Conservation (phyloP, 2,797 vertebrate genomes). For the Parauchenoglanis punctatus region DNA sequence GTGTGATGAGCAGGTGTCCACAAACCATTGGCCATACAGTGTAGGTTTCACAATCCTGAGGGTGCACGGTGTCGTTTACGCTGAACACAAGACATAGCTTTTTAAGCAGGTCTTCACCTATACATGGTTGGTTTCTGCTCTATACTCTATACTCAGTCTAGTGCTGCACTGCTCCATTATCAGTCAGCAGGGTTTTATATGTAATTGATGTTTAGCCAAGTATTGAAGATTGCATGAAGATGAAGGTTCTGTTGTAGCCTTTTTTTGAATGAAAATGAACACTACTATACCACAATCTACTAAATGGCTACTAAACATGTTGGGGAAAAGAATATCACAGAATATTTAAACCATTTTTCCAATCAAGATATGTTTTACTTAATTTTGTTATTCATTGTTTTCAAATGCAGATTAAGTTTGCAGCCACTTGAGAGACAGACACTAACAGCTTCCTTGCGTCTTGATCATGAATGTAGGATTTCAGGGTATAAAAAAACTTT, state of each 20-base stretch:
- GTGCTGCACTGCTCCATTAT: neutral
- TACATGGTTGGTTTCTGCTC: neutral
- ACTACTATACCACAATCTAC: too few species aligned
- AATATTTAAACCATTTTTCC: neutral
- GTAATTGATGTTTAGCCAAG: neutral
- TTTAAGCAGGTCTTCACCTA: neutral
- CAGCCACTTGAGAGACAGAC: neutral
- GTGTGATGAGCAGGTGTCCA: neutral
- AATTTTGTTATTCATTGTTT: neutral
- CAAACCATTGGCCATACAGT: neutral
- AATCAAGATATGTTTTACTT: neutral
- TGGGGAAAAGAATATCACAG: neutral
- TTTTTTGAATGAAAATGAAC: neutral
- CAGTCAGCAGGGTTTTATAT: too few species aligned
- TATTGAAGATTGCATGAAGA: neutral
- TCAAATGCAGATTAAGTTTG: neutral
- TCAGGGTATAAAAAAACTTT: neutral
- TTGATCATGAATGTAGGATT: neutral
- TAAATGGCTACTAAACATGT: neutral
- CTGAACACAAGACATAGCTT: neutral
- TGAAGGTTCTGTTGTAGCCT: neutral
- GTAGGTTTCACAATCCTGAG: neutral
- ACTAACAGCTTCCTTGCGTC: neutral
- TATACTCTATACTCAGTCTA: neutral
- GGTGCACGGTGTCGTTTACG: neutral